Percentiles rank a stretch among this genome's conserved stretches.
phyloP scores from a whole-genome alignment of 2,888 invertebrate species.

The Chalcosyrphus nemorum region DNA sequence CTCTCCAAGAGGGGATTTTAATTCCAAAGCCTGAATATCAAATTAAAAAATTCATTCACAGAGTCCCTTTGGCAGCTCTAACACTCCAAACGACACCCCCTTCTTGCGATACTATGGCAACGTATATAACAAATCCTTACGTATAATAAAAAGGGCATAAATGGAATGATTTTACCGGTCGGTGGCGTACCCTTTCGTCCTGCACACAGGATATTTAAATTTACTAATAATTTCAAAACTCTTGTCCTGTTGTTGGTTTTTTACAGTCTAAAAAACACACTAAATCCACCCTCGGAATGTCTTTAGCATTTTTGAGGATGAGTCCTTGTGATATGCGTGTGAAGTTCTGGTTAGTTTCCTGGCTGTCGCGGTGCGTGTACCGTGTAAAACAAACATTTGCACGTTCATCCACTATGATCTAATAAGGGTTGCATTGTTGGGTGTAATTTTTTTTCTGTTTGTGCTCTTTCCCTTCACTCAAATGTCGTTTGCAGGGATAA shows the following conservation, averaged over 20 bases:
- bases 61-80: constrained; percentile 20
- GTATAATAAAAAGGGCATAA: constrained; percentile 68
- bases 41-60: constrained; percentile 29
- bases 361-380: constrained; percentile 47
- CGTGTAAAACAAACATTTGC: constrained; percentile 64
- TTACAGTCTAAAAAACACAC: neutral
- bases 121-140: constrained; percentile 51
- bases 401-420: constrained; percentile 33
- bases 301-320: constrained; percentile 28
- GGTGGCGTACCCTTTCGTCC: constrained; percentile 30
- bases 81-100: constrained; percentile 1
- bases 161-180: constrained; percentile 65
- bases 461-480: constrained; percentile 35
- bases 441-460: neutral
- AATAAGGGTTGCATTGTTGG: constrained; percentile 16
- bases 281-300: constrained; percentile 46
- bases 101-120: constrained; percentile 16
- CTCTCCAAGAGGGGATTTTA: constrained; percentile 19
- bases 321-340: constrained; percentile 65
- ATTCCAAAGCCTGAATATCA: constrained; percentile 52
- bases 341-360: constrained; percentile 67
- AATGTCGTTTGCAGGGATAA: constrained; percentile 52
- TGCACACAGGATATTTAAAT: constrained; percentile 61
- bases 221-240: constrained; percentile 69
- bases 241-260: constrained; percentile 51